Base-by-base conservation (phyloP, 2,797 vertebrate genomes). In the Spondyliosoma cantharus region DNA sequence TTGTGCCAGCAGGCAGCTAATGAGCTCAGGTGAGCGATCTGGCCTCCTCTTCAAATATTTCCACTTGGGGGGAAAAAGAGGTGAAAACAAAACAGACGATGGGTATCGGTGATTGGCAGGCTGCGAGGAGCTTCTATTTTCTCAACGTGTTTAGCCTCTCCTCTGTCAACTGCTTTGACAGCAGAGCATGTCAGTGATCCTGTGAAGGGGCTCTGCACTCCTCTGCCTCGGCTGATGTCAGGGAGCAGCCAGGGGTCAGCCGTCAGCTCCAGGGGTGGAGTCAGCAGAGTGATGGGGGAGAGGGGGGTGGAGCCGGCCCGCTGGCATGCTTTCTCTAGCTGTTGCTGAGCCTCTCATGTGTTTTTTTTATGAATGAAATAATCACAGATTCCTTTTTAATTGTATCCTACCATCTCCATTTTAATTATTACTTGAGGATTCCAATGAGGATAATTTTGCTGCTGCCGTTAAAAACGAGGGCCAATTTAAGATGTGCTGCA, bases 181-280 rank as follows among this genome's bases (percentile, higher is more conserved):
- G 91, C 87, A 76, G 80, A 84, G 89, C 82, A 90, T 92, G 92
- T 93, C 90, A 92, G 78, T 74, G 86, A 85, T 83, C 85, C 78
- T 76, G 80, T 63, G 84, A 82, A 84, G 89, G 85, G 86, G 87
- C 84, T 87, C 76, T 85, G 71, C 52, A 24, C 86, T 65, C 63
- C 84, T 79, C 82, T 81, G 80, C 83, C 78, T 82, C 3, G 74
- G 76, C 83, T 92, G 87, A 91, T 90, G 92, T 91, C 92, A 93
- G 88, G 84, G 93, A 92, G 92, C 91, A 94, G 80, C 71, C 81
- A 80, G 86, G 83, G 94, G 94, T 95, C 91, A 93, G 56, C 74
- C 27, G 56, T 90, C 90, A 91, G 78, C 84, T 83, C 64, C 1
- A 52, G 78, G 82, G 87, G 84, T 22, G 91, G 90, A 72, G 87